Conservation (phyloP, 2,888 invertebrate genomes). For the Papilio gigon region DNA sequence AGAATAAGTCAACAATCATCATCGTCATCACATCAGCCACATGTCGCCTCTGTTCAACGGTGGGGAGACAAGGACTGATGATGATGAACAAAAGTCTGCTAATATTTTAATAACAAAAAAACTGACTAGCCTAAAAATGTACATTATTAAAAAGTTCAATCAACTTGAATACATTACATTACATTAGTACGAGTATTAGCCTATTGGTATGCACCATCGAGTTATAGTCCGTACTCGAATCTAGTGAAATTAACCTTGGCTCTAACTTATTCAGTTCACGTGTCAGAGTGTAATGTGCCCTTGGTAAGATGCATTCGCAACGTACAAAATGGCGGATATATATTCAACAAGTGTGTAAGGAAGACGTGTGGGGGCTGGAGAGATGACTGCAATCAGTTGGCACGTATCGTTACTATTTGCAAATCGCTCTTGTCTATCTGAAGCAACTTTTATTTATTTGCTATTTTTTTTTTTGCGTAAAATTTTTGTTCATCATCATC, state of each 20-base stretch:
- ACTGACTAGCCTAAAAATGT: not conserved
- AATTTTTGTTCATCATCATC: too few species aligned
- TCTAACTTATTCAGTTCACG: conserved; percentile 46
- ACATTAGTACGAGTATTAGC: too few species aligned
- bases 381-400: conserved; percentile 24
- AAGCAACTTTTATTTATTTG: conserved; percentile 1
- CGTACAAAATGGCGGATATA: conserved; percentile 33
- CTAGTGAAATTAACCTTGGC: conserved; percentile 51
- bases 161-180: conserved; percentile 22
- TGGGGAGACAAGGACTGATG: too few species aligned
- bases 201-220: not conserved
- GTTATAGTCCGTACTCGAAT: conserved; percentile 35
- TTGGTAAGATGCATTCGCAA: conserved; percentile 43
- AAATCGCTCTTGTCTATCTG: not conserved
- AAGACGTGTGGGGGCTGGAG: conserved; percentile 34
- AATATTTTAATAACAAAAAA: too few species aligned
- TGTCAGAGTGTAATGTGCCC: conserved; percentile 47
- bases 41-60: too few species aligned
- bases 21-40: too few species aligned
- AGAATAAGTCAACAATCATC: too few species aligned
- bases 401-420: conserved; percentile 24
- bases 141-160: conserved; percentile 31
- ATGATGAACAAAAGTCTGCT: too few species aligned
- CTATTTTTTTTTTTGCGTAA: too few species aligned
- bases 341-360: conserved; percentile 26